Base-by-base conservation (phyloP, 2,797 vertebrate species). In the Rhyacichthys aspro region DNA sequence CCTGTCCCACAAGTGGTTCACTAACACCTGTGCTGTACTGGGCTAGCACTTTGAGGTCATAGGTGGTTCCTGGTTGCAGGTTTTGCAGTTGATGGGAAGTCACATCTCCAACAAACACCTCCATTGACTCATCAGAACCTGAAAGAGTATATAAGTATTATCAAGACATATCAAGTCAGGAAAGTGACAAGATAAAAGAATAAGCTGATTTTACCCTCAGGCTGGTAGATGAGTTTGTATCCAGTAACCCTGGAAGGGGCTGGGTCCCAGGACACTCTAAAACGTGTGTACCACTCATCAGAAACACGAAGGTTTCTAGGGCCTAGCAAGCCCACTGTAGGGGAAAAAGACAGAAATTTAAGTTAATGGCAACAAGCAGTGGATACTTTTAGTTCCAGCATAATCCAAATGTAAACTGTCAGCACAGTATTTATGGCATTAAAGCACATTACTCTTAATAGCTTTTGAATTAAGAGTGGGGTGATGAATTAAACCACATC, bases 281-380 rank as follows among this genome's bases (percentile, higher is more conserved):
- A 99, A 69, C 96, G 94, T 11, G 97, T 99, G 82, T 99, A 99
- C 97, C 96, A 99, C 75, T 99, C 98, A 65, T 99, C 98, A 42
- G 96, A 95, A 69, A 99, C 94, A 23, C 90, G 95, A 62, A 99
- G 94, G 83, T 99, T 98, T 82, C 94, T 94, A 63, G 98, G 98
- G 37, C 94, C 95, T 54, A 97, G 90, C 64, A 99, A 89, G 43
- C 94, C 97, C 88, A 94, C 98, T 99, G 70, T 93, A n/a, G 45
- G 55, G 81, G 63, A 67, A 52, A 49, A 77, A 72, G 46, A 77
- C 28, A 63, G 44, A 46, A 47, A 46, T 38, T 58, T 53, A 1
- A 18, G 19, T 32, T 70, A 44, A 34, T 12, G 3, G 36, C 12
- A 63, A 11, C 11, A 9, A 39, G 23, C 43, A 37, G 28, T 36